Conservation (phyloP, 1,140 invertebrate species). For the Lethocerus indicus region DNA sequence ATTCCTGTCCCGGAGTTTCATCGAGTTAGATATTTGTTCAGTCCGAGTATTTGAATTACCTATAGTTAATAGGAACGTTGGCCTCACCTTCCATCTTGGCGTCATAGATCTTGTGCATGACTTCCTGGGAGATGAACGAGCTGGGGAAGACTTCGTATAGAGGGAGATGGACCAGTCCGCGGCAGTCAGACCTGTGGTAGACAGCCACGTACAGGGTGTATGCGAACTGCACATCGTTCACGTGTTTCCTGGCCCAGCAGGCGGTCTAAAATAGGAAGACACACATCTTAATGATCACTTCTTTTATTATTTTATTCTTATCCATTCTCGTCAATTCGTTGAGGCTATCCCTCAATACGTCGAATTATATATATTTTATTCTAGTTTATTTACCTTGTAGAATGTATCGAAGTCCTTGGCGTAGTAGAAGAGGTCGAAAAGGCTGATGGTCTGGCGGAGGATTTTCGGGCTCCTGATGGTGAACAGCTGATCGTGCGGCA, state of each 20-base stretch:
- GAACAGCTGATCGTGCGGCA: constrained; percentile 39
- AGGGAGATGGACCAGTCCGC: constrained; percentile 37
- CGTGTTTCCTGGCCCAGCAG: constrained; percentile 37
- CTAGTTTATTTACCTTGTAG: constrained; percentile 17
- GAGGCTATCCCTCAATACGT: too few species aligned
- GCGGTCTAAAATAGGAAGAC: constrained; percentile 41
- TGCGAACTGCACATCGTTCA: constrained; percentile 44
- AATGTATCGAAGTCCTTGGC: constrained; percentile 33
- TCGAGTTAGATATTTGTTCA: too few species aligned
- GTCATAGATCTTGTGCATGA: constrained; percentile 37
- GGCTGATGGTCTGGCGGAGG: constrained; percentile 34
- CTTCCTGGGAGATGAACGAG: constrained; percentile 37
- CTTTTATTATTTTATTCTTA: too few species aligned
- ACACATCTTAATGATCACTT: too few species aligned
- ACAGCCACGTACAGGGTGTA: constrained; percentile 40
- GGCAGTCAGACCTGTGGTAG: constrained; percentile 38
- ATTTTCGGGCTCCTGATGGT: constrained; percentile 38
- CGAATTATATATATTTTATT: too few species aligned
- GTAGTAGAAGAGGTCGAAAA: constrained; percentile 49
- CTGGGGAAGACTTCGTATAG: constrained; percentile 50
- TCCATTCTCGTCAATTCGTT: too few species aligned
- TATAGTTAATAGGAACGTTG: too few species aligned
- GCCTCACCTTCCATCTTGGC: constrained; percentile 19
- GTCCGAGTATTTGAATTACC: too few species aligned
- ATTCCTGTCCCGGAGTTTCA: too few species aligned